Evolutionary conservation across 2,888 invertebrate species (phyloP).

Genomic region (Pristionchus japonicus): DNA sequence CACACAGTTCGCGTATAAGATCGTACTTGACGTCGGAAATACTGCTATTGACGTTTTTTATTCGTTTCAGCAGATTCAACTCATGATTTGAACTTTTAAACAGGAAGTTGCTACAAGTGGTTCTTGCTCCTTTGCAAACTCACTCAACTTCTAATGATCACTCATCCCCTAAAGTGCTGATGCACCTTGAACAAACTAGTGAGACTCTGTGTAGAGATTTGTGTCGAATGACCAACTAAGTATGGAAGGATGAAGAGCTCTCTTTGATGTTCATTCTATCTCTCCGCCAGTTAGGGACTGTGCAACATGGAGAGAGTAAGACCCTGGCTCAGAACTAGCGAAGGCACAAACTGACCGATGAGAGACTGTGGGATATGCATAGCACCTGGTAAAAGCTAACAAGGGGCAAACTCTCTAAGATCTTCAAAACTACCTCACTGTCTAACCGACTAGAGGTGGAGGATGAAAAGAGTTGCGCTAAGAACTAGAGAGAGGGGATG

Average conservation of each 20-base stretch:
- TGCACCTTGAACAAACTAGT: background rate
- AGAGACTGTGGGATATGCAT: too few species aligned
- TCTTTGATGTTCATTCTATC: background rate
- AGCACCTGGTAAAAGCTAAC: too few species aligned
- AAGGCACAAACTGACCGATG: too few species aligned
- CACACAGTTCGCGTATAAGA: too few species aligned
- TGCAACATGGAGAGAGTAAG: background rate
- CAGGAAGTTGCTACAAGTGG: too few species aligned
- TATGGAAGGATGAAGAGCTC: background rate
- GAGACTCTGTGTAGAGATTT: background rate
- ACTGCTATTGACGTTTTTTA: too few species aligned
- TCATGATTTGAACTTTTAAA: too few species aligned
- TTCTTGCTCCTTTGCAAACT: too few species aligned
- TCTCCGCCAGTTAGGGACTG: background rate
- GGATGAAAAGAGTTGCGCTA: background rate
- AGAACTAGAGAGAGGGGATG: background rate
- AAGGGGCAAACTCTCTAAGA: background rate
- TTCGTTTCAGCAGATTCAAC: too few species aligned
- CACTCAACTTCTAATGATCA: background rate
- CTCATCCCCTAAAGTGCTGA: background rate
- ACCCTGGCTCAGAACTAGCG: too few species aligned
- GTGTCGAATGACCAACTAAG: background rate
- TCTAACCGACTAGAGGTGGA: background rate
- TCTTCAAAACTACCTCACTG: background rate
- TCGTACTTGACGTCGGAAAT: too few species aligned